Percentiles rank a stretch among this genome's conserved stretches.
Conservation (phyloP, 2,113 vertebrate genomes). For the Plestiodon gilberti region DNA sequence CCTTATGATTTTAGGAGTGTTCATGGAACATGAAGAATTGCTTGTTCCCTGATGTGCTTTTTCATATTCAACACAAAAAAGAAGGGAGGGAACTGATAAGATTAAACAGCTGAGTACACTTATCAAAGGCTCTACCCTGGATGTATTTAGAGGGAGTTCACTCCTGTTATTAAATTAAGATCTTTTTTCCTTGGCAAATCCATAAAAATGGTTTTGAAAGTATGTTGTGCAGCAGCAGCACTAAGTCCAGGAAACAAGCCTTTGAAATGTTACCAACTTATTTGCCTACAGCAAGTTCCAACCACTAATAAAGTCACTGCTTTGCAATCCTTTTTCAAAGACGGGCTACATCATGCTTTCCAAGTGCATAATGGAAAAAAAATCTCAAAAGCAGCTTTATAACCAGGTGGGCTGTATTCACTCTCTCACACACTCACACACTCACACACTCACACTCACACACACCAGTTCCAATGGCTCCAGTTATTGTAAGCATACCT, state of each 20-base stretch:
- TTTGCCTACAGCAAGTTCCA: background rate
- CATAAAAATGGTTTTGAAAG: conserved; percentile 20
- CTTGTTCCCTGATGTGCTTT: conserved; percentile 63
- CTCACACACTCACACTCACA: background rate
- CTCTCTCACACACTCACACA: background rate
- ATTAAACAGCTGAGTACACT: conserved; percentile 26
- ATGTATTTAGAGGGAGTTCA: conserved; percentile 18
- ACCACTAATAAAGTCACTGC: background rate
- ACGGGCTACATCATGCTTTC: accelerated
- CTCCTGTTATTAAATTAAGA: conserved; percentile 15
- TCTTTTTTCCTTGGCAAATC: conserved; percentile 17
- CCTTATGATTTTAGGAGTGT: conserved; percentile 52
- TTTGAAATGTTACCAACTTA: accelerated
- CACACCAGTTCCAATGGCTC: background rate
- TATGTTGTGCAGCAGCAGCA: background rate
- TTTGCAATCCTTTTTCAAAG: background rate
- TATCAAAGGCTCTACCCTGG: conserved; percentile 14
- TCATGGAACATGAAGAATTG: conserved; percentile 55
- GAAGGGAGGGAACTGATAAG: conserved; percentile 27
- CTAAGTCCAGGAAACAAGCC: background rate
- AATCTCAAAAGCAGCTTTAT: background rate
- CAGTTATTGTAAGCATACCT: background rate
- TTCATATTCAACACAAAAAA: conserved; percentile 46
- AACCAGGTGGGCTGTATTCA: background rate
- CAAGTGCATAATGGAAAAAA: background rate